A percentile compares a stretch with the other conserved stretches of the same genome.
Conservation (phyloP, 2,797 vertebrate genomes). For the Apodemus agrarius region DNA sequence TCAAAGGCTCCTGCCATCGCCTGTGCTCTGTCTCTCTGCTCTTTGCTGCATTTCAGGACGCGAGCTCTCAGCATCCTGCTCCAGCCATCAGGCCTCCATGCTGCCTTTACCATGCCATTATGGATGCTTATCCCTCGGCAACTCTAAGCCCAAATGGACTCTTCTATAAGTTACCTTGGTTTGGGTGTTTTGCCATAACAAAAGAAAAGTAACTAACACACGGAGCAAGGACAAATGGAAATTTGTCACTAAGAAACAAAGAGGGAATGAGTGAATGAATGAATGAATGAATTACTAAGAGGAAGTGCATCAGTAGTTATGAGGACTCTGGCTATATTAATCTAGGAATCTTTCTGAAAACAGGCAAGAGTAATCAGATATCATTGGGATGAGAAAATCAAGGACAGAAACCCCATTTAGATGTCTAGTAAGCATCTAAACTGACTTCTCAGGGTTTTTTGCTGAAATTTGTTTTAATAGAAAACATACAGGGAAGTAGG, state of each 20-base stretch:
- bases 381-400: not conserved
- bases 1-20: not conserved
- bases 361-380: not conserved
- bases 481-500: not conserved
- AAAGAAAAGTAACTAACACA: not conserved
- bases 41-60: not conserved
- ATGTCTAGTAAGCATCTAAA: not conserved
- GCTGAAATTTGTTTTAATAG: conserved; percentile 9
- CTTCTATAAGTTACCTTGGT: not conserved
- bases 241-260: not conserved
- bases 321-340: not conserved
- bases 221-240: not conserved
- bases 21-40: not conserved
- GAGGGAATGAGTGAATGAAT: not conserved
- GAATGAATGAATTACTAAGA: not conserved
- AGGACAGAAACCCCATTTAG: not conserved
- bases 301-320: not conserved
- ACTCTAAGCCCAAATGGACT: not conserved
- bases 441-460: not conserved
- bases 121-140: too few species aligned
- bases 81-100: too few species aligned
- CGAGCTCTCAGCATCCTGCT: not conserved
- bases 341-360: not conserved
- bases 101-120: not conserved
- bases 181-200: not conserved